A percentile compares a stretch with the other conserved stretches of the same genome.
These are phyloP conservation scores for Drosophila robusta DNA, from an alignment of 2,888 invertebrate genomes.

Conservation along the genomic window DNA sequence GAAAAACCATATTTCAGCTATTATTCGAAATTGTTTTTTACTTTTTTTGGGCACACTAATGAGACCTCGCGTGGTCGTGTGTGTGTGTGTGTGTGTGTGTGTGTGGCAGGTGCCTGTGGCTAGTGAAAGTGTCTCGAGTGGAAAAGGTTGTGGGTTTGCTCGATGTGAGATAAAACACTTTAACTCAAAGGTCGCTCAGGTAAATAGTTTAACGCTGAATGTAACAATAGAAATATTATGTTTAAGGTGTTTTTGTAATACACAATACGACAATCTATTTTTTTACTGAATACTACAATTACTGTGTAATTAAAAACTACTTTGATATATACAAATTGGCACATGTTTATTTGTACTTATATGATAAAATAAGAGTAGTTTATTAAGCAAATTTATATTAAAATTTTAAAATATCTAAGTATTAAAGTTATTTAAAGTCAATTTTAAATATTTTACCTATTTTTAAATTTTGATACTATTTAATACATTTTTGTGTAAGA, in stretches of 20 bases:
- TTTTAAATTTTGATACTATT: too few species aligned
- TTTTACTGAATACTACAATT: too few species aligned
- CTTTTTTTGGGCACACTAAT: conserved; percentile 24
- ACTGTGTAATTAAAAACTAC: too few species aligned
- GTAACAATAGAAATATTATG: background rate
- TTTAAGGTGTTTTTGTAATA: background rate
- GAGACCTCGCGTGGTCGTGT: conserved; percentile 20
- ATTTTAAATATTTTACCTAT: too few species aligned
- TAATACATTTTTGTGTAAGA: too few species aligned
- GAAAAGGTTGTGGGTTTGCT: conserved; percentile 1
- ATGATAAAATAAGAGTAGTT: too few species aligned
- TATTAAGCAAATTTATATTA: too few species aligned
- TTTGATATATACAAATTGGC: too few species aligned
- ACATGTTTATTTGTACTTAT: too few species aligned
- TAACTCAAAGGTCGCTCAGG: background rate
- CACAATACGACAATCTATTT: background rate
- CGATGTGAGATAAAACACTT: conserved; percentile 7
- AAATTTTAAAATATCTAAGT: too few species aligned
- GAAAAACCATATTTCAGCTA: conserved; percentile 27
- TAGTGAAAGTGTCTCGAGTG: conserved; percentile 27
- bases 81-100: conserved; percentile 1
- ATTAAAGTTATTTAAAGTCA: too few species aligned
- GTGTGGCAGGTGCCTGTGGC: conserved; percentile 21
- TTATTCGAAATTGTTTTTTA: conserved; percentile 26
- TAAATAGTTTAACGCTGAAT: conserved; percentile 6